A percentile compares a stretch with the other conserved stretches of the same genome.
Evolutionary conservation across 2,113 vertebrate genomes (phyloP).

Genomic region (Perca flavescens): DNA sequence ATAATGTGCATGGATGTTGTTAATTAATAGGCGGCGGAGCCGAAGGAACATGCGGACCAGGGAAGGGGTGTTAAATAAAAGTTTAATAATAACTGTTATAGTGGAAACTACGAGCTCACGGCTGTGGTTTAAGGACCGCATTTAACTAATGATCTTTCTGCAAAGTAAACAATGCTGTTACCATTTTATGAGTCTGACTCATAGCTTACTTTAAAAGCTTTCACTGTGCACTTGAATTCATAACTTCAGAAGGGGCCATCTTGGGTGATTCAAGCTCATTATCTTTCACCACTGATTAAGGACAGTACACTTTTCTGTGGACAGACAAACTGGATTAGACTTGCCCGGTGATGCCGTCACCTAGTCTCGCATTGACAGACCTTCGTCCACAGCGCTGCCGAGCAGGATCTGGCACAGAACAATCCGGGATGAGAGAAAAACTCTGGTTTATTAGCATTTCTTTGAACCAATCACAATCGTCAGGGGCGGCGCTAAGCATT

Average conservation of each 20-base stretch:
- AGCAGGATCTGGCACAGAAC: no score
- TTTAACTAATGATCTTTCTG: slow-evolving; percentile 51
- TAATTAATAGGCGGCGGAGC: slow-evolving; percentile 36
- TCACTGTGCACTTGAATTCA: slow-evolving; percentile 22
- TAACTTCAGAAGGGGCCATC: slow-evolving; percentile 13
- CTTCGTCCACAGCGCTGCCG: no score
- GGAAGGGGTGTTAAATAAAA: slow-evolving; percentile 47
- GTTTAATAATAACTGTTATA: slow-evolving; percentile 73
- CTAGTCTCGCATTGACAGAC: no score
- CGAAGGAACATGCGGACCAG: not conserved
- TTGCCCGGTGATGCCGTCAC: not conserved
- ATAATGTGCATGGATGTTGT: slow-evolving; percentile 39
- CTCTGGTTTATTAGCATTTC: no score
- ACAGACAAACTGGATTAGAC: not conserved
- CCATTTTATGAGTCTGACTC: slow-evolving; percentile 68
- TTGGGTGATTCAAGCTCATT: slow-evolving; percentile 14
- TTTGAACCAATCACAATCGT: no score
- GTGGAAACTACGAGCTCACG: slow-evolving; percentile 74
- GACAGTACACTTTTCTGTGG: not conserved
- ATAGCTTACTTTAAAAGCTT: slow-evolving; percentile 40
- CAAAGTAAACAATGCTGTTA: slow-evolving; percentile 77
- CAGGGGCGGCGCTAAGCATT: no score
- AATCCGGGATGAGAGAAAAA: no score
- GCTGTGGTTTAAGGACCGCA: slow-evolving; percentile 45
- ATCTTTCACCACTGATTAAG: not conserved